phyloP scores from a whole-genome alignment of 1,140 invertebrate species.

The Helicoverpa zea region DNA sequence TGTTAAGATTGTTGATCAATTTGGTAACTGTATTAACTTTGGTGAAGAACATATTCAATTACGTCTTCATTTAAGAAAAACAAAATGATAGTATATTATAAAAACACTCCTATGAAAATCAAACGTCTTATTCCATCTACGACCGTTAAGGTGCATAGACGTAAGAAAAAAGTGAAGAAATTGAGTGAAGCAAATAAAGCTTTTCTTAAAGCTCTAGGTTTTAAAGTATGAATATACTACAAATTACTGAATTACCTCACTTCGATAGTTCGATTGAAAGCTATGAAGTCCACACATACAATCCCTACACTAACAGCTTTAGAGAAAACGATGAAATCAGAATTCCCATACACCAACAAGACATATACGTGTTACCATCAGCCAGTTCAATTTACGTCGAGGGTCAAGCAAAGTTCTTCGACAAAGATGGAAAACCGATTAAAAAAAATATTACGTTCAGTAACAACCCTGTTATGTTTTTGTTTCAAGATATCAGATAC shows the following conservation, averaged over 20 bases:
- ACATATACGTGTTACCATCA: too few species aligned
- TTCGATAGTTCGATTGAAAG: slow-evolving; percentile 5
- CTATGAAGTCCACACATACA: not conserved
- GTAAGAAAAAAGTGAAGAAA: slow-evolving; percentile 4
- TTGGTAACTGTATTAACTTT: slow-evolving; percentile 16
- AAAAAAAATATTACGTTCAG: not conserved
- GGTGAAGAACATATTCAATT: slow-evolving; percentile 16
- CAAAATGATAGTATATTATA: not conserved
- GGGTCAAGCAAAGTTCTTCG: not conserved
- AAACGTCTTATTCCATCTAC: not conserved
- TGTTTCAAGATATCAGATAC: too few species aligned
- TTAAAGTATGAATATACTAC: not conserved
- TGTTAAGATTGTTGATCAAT: not conserved
- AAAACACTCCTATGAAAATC: not conserved
- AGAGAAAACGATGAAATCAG: not conserved
- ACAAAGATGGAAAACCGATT: not conserved
- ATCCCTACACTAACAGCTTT: not conserved
- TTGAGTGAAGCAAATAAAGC: slow-evolving; percentile 10
- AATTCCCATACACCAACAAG: too few species aligned
- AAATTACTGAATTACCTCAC: not conserved
- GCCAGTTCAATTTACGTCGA: too few species aligned
- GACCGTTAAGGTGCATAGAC: not conserved
- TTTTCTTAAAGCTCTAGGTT: slow-evolving; percentile 1
- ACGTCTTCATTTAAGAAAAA: slow-evolving; percentile 22
- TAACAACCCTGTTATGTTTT: not conserved